Evolutionary conservation across 2,797 vertebrate genomes (phyloP), one percentile per base, ranked within the genome.

Genomic region (Myioborus melanocephalus): DNA sequence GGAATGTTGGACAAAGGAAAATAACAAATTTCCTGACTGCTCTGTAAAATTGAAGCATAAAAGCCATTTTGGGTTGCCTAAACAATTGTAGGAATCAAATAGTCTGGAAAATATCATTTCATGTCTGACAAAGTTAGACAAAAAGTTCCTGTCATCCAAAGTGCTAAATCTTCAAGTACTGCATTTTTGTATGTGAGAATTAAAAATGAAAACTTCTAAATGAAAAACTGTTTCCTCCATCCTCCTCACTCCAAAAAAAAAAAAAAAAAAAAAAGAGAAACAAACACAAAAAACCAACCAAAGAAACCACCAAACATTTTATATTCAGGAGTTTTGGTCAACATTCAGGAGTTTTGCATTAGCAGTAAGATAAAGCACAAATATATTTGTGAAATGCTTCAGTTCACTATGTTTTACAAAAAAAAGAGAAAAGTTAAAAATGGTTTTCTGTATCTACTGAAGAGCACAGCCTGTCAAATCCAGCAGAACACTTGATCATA

Each of bases 101-200:
- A 91, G 83, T 59, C 89, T 92, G 92, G 83, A 93, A 93, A 92
- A 76, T 63, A 89, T 94, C 14, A 82, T 87, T 89, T 94, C 3
- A 26, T 65, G 55, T 90, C 85, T 83, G 59, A 90, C 34, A 71
- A 71, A 66, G 23, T 69, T 66, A 80, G 72, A 75, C 24, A 88
- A 86, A 92, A 90, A 39, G 37, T 83, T 88, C 43, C 73, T 47
- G 43, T 69, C 16, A 35, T 89, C 46, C 27, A 69, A 76, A 81
- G 55, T 50, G 27, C 46, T 93, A 92, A 93, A 91, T 71, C 57
- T 86, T 83, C 57, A 75, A 86, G 27, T 69, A 56, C 6, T 56
- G 26, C 1, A 41, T 84, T 81, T 87, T 83, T 70, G 20, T 34
- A 39, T 77, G 11, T 52, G 37, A 83, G 15, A 89, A 82, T 69